A percentile compares a stretch with the other conserved stretches of the same genome.
These are phyloP conservation scores for Struthidea cinerea DNA, from an alignment of 2,113 vertebrate genomes.

Conservation along the genomic window DNA sequence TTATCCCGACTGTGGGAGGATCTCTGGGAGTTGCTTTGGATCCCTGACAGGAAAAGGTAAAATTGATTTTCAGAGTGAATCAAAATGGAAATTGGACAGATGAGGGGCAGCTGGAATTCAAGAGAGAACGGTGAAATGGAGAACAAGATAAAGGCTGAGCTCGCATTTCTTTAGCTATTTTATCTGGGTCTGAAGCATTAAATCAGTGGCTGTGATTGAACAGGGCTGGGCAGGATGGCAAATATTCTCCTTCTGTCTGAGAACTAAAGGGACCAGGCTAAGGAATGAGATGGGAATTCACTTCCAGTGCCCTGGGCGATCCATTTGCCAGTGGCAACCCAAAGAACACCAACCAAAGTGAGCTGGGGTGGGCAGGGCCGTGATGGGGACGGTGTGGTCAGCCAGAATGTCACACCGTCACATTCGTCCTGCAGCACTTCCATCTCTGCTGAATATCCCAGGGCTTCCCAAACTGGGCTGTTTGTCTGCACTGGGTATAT, in stretches of 20 bases:
- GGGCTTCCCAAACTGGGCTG: background rate
- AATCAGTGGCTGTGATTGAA: background rate
- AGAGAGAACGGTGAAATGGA: background rate
- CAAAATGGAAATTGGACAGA: background rate
- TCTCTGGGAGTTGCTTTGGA: background rate
- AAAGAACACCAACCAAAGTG: background rate
- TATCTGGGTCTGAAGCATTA: background rate
- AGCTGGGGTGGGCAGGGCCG: rapidly evolving
- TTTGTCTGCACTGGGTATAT: background rate
- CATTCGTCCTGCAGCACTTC: background rate
- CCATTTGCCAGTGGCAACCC: background rate
- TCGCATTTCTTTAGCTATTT: background rate
- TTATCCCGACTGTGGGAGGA: background rate
- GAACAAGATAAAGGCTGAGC: background rate
- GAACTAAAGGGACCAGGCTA: background rate
- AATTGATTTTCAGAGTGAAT: background rate
- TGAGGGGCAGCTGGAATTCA: background rate
- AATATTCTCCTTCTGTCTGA: background rate
- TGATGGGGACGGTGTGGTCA: background rate
- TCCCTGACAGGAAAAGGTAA: background rate
- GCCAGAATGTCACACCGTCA: background rate
- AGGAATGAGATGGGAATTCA: background rate
- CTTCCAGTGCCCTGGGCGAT: background rate
- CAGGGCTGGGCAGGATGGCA: background rate
- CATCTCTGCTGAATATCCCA: background rate